A percentile compares a stretch with the other conserved stretches of the same genome.
Evolutionary conservation across 2,113 vertebrate species (phyloP).

Genomic region (Naja naja): DNA sequence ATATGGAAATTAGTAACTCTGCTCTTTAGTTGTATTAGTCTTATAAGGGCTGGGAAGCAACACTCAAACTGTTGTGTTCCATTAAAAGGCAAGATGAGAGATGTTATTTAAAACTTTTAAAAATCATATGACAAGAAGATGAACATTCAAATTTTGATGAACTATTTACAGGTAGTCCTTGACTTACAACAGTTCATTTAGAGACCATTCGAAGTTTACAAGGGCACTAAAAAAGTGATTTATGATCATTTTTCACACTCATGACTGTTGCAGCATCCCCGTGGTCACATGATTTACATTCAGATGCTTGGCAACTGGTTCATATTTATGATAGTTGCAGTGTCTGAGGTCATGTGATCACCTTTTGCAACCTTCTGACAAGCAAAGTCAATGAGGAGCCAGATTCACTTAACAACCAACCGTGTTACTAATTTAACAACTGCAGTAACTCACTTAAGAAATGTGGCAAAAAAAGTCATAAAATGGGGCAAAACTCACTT

Average conservation of each 20-base stretch:
- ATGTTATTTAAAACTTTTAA: neutral
- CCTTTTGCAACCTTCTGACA: neutral
- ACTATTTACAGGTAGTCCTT: neutral
- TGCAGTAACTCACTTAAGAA: neutral
- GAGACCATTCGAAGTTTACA: neutral
- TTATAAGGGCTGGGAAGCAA: neutral
- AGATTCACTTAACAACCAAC: neutral
- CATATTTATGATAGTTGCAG: no score
- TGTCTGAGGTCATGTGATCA: neutral
- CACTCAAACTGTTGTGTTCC: accelerated
- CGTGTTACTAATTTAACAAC: neutral
- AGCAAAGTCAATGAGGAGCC: neutral
- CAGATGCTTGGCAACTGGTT: neutral
- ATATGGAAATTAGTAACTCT: neutral
- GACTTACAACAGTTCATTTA: neutral
- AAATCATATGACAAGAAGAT: neutral
- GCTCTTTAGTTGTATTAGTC: neutral
- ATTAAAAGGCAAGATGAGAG: accelerated
- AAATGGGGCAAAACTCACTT: neutral
- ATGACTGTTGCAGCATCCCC: neutral
- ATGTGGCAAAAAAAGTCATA: neutral
- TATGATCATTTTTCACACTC: neutral
- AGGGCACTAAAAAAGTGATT: neutral
- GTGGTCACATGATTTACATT: neutral
- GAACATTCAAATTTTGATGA: neutral